A percentile compares a stretch with the other conserved stretches of the same genome.
Evolutionary conservation across 2,113 vertebrate genomes (phyloP).

Genomic region (Engystomops pustulosus): DNA sequence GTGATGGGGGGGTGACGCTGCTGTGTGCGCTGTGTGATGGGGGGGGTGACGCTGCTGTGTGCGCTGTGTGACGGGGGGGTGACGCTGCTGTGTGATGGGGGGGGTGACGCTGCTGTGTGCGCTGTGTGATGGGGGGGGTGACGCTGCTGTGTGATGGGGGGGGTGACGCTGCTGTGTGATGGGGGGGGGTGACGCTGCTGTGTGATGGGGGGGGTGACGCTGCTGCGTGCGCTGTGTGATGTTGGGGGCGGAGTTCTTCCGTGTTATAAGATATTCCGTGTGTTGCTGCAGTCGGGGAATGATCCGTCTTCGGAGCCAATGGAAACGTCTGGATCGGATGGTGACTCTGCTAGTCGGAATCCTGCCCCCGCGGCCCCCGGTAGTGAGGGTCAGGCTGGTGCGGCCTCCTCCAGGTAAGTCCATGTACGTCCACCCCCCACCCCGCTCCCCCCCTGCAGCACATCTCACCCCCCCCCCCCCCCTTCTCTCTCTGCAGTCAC

Average conservation of each 20-base stretch:
- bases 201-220: neutral
- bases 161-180: neutral
- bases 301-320: conserved; percentile 64
- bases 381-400: conserved; percentile 2
- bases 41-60: neutral
- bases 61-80: no score
- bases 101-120: neutral
- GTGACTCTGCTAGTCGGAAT: conserved; percentile 41
- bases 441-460: neutral
- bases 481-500: conserved; percentile 72
- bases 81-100: neutral
- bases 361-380: neutral
- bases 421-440: no score
- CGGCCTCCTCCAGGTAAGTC: neutral
- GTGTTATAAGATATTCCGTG: neutral
- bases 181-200: neutral
- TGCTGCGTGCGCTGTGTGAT: no score
- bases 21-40: neutral
- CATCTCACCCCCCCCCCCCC: neutral
- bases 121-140: neutral
- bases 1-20: neutral
- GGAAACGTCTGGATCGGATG: conserved; percentile 68
- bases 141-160: neutral
- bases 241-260: neutral
- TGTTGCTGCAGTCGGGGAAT: conserved; percentile 12